phyloP scores from a whole-genome alignment of 2,113 vertebrate species.

The Cebus imitator region DNA sequence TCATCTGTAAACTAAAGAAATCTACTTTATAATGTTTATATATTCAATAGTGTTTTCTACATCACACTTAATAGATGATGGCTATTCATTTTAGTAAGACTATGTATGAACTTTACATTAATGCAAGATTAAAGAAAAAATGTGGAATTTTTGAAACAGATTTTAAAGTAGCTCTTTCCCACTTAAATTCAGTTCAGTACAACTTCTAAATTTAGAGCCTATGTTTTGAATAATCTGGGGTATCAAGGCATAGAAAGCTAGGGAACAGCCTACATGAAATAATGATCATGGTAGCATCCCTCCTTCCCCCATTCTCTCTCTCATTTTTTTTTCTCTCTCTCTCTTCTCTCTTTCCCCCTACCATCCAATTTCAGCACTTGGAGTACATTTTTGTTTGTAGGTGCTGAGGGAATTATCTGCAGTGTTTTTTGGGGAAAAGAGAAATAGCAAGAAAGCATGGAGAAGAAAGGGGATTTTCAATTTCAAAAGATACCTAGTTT shows the following conservation, averaged over 20 bases:
- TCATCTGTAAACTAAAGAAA: neutral
- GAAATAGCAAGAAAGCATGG: neutral
- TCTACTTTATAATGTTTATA: neutral
- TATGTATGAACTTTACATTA: neutral
- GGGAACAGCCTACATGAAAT: neutral
- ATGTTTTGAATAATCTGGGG: neutral
- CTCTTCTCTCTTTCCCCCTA: neutral
- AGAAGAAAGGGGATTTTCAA: neutral
- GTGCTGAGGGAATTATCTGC: neutral
- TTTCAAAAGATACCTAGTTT: neutral
- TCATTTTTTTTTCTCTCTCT: neutral
- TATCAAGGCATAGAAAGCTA: neutral
- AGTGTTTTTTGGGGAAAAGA: neutral
- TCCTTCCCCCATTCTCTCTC: fast-evolving
- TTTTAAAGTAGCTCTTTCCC: neutral
- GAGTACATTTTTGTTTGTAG: neutral
- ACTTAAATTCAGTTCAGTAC: neutral
- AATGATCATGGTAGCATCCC: fast-evolving
- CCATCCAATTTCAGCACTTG: neutral
- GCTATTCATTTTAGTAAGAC: neutral
- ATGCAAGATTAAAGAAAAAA: neutral
- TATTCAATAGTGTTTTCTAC: neutral
- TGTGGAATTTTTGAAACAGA: neutral
- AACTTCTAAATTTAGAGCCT: neutral
- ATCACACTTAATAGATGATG: neutral